Percentiles rank a stretch among this genome's conserved stretches.
Conservation (phyloP, 2,113 vertebrate genomes). For the Tachysurus vachellii region DNA sequence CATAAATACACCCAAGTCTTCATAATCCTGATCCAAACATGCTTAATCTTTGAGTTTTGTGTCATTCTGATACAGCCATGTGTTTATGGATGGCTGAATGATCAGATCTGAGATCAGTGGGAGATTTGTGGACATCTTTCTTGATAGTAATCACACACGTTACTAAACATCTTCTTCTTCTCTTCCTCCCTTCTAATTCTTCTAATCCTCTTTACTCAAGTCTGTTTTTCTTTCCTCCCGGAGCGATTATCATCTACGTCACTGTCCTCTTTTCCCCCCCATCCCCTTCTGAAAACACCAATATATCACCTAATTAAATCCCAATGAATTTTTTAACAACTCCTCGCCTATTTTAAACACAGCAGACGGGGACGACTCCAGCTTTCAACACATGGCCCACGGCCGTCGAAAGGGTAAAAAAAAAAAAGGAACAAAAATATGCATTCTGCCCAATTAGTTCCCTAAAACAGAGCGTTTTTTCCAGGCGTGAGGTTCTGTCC, state of each 20-base stretch:
- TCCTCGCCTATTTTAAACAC: conserved; percentile 43
- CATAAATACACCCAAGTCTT: neutral
- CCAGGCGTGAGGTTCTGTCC: neutral
- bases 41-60: neutral
- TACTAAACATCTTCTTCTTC: neutral
- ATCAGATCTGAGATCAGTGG: neutral
- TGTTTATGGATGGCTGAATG: neutral
- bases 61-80: neutral
- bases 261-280: neutral
- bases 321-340: conserved; percentile 44
- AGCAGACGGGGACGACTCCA: conserved; percentile 8
- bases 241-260: conserved; percentile 8
- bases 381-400: conserved; percentile 20
- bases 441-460: conserved; percentile 32
- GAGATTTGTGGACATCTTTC: neutral
- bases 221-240: conserved; percentile 21
- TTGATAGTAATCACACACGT: neutral
- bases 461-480: conserved; percentile 20
- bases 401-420: neutral
- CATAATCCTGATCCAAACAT: neutral
- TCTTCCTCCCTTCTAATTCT: conserved; percentile 22
- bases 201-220: conserved; percentile 5
- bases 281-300: neutral
- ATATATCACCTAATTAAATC: conserved; percentile 33
- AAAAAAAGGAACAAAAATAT: neutral